A percentile compares a stretch with the other conserved stretches of the same genome.
Conservation (phyloP, 2,113 vertebrate species). For the Myrmecophaga tridactyla region DNA sequence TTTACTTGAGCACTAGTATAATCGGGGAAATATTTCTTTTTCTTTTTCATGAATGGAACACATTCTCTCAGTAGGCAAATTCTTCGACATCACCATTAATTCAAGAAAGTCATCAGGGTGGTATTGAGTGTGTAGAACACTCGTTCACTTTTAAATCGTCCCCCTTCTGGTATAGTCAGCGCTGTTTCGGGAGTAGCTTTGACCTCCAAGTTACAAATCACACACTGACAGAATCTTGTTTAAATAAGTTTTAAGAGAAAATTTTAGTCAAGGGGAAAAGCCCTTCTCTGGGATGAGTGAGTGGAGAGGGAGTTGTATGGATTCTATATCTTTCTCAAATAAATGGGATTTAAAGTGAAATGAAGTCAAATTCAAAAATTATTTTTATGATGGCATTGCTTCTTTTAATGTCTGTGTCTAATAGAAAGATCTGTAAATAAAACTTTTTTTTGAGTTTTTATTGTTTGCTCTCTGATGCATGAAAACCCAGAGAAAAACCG, state of each 20-base stretch:
- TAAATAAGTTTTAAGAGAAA: neutral
- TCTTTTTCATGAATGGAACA: neutral
- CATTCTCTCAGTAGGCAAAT: neutral
- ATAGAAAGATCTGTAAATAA: slow-evolving; percentile 7
- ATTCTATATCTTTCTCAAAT: neutral
- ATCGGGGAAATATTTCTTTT: neutral
- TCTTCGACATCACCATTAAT: neutral
- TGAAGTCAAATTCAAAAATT: neutral
- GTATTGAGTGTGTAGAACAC: neutral
- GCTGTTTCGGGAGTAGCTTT: neutral
- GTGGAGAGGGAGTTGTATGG: neutral
- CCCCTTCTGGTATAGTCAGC: neutral
- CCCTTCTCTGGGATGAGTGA: neutral
- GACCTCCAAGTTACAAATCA: neutral
- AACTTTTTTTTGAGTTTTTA: neutral
- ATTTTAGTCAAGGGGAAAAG: neutral
- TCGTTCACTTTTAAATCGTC: neutral
- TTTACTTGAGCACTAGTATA: neutral
- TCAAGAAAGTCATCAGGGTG: neutral
- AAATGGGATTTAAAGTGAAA: neutral
- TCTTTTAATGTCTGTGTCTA: neutral
- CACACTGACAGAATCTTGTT: neutral
- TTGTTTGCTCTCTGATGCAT: neutral
- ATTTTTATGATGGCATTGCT: neutral
- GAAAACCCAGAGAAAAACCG: neutral